Evolutionary conservation across 1,140 invertebrate species (phyloP), one percentile per base, ranked within the genome.

Genomic region (Papilio polytes): DNA sequence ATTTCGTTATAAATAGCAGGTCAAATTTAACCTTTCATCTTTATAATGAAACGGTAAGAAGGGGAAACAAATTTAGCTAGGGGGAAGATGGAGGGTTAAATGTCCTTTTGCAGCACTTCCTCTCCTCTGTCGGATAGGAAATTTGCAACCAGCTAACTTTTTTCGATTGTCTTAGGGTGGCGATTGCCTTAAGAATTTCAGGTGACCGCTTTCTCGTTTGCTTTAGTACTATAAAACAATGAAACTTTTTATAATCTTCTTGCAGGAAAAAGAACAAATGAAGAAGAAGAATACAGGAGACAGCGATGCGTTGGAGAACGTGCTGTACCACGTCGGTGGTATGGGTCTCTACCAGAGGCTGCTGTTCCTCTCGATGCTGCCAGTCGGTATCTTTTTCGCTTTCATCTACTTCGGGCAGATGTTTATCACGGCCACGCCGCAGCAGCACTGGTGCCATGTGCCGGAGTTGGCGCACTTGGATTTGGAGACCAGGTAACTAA

Each of bases 341-440:
- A 96, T 96, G 86, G 97, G 97, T 1, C 94, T 92, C 3, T 97
- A 97, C 88, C 97, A 97, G 92, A 94, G 97, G 53, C 84, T 97
- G 18, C 96, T 96, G 90, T 96, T 97, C 82, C 90, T 97, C 2
- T 94, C 96, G 10, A 94, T 94, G 92, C 70, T 87, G 46, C 93
- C 93, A 0, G 93, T 94, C 72, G 92, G 91, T 0, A 84, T 97
- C 3, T 96, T 97, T 18, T 96, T 96, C 79, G 96, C 96, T 2
- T 97, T 97, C 87, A 96, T 97, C 66, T 96, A 96, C 83, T 97
- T 97, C 93, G 96, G 96, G 84, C 97, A 97, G 88, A 95, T 97
- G 84, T 97, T 97, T 90, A 96, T 97, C 92, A 95, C 96, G 0
- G 90, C 90, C 12, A 95, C 96, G 0, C 95, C 94, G 3, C 96